phyloP scores from a whole-genome alignment of 1,140 invertebrate species.

The Dreissena rostriformis region DNA sequence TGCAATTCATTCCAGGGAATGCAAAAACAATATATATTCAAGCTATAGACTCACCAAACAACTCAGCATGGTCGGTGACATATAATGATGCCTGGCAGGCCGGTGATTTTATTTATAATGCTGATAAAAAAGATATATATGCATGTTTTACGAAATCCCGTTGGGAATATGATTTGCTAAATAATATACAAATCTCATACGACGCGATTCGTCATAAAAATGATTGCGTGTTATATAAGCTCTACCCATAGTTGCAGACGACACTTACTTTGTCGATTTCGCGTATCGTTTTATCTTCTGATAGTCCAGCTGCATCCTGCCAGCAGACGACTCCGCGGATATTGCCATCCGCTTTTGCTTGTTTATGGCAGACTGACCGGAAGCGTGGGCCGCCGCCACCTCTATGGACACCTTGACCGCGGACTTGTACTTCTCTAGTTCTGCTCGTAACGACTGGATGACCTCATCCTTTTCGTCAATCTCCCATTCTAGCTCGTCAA shows the following conservation, averaged over 20 bases:
- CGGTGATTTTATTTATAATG: no score
- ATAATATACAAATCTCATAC: no score
- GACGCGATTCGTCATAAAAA: no score
- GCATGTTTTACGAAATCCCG: no score
- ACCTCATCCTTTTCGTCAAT: constrained; percentile 88
- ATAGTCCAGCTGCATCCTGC: constrained; percentile 21
- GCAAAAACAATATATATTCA: no score
- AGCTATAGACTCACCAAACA: no score
- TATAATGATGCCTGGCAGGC: no score
- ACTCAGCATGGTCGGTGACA: no score
- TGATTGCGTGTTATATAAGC: no score
- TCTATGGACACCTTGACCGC: constrained; percentile 87
- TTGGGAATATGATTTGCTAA: no score
- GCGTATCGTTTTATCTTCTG: constrained; percentile 21
- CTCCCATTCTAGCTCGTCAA: constrained; percentile 87
- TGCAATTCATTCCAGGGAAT: no score
- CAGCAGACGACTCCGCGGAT: constrained; percentile 89
- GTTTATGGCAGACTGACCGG: constrained; percentile 65
- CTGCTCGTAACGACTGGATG: constrained; percentile 87
- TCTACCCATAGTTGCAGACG: background rate
- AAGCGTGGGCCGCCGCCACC: background rate
- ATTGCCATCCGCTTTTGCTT: constrained; percentile 90
- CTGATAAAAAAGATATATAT: no score
- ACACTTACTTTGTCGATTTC: constrained; percentile 35
- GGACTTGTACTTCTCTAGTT: constrained; percentile 92